These are phyloP conservation scores for Brevipalpus yothersi DNA, from an alignment of 1,140 invertebrate genomes.

Conservation along the genomic window DNA sequence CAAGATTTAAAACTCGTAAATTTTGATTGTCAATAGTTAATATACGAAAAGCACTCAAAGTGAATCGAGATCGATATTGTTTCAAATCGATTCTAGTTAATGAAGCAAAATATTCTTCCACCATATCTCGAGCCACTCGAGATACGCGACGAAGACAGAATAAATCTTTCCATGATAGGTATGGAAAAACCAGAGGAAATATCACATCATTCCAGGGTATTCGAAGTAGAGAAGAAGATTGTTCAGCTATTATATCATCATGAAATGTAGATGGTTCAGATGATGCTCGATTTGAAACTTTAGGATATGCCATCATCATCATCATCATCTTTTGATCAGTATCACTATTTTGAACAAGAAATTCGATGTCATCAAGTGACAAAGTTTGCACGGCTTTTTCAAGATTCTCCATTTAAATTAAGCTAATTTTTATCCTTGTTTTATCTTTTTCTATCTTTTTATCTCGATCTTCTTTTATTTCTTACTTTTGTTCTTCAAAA, in stretches of 20 bases:
- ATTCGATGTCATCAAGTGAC: no score
- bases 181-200: slow-evolving; percentile 9
- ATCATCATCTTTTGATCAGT: no score
- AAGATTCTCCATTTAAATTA: no score
- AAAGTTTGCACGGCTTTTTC: no score
- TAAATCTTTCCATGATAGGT: slow-evolving; percentile 7
- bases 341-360: no score
- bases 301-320: no score
- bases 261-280: not conserved
- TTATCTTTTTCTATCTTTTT: no score
- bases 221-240: not conserved
- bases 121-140: not conserved
- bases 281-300: not conserved
- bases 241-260: not conserved
- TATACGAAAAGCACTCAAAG: slow-evolving; percentile 3
- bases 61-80: not conserved
- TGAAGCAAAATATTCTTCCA: slow-evolving; percentile 8
- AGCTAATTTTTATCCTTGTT: no score
- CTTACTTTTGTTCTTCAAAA: no score
- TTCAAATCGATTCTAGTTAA: slow-evolving; percentile 5
- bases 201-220: slow-evolving; percentile 12
- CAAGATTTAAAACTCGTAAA: slow-evolving; percentile 13
- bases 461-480: no score
- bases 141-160: slow-evolving; percentile 9
- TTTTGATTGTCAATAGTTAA: slow-evolving; percentile 1